phyloP scores from a whole-genome alignment of 2,797 vertebrate species.

The Cryptoprocta ferox region DNA sequence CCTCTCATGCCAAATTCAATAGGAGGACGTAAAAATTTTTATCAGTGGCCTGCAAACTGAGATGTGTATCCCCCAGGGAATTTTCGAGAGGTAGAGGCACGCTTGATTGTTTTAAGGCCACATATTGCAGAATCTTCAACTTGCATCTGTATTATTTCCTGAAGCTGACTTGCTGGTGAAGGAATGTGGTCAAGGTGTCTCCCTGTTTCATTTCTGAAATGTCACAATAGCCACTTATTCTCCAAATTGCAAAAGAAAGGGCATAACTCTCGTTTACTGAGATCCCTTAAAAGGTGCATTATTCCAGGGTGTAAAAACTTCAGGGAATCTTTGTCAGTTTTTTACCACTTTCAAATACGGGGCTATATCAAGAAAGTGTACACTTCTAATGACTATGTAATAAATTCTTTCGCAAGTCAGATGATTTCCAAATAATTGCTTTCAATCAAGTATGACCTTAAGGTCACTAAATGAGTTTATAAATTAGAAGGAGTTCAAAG shows the following conservation, averaged over 20 bases:
- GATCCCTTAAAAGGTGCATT: neutral
- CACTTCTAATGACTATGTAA: neutral
- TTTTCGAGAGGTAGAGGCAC: neutral
- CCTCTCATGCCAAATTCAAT: neutral
- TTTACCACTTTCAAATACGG: constrained; percentile 1
- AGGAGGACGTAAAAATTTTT: neutral
- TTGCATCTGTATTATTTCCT: neutral
- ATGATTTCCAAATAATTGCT: constrained; percentile 39
- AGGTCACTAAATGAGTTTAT: neutral
- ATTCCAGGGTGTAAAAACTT: neutral
- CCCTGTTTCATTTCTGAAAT: neutral
- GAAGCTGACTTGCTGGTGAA: neutral
- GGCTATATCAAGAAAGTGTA: neutral
- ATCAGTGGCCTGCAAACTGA: neutral
- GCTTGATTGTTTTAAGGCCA: neutral
- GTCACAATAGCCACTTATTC: neutral
- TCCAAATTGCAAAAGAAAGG: neutral
- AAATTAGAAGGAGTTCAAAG: neutral
- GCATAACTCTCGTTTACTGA: neutral
- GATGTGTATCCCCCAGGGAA: neutral
- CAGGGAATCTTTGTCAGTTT: neutral
- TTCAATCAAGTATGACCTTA: constrained; percentile 15
- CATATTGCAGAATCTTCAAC: constrained; percentile 2
- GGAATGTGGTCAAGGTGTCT: neutral
- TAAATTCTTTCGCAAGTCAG: constrained; percentile 5